These are phyloP conservation scores for Panurus biarmicus DNA, from an alignment of 2,113 vertebrate genomes.

Conservation along the genomic window DNA sequence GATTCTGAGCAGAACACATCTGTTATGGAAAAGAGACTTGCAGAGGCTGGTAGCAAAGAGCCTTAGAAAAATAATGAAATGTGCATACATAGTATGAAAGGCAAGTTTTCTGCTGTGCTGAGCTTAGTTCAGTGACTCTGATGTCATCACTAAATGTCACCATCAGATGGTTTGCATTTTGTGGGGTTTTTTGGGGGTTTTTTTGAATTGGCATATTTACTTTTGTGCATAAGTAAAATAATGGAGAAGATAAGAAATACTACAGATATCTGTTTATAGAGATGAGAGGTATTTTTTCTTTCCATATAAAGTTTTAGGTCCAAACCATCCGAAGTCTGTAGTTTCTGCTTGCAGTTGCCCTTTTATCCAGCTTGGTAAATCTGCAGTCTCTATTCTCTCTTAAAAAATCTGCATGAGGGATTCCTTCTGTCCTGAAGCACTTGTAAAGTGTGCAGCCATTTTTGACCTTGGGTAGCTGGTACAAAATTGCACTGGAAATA, in stretches of 20 bases:
- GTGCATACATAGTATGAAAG: background rate
- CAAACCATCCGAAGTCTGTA: slow-evolving; percentile 57
- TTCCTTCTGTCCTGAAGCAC: slow-evolving; percentile 62
- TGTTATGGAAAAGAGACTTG: background rate
- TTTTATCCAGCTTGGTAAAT: slow-evolving; percentile 60
- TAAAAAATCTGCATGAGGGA: slow-evolving; percentile 66
- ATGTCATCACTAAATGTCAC: background rate
- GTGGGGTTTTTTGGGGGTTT: background rate
- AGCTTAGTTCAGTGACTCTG: background rate
- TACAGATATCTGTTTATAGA: slow-evolving; percentile 21
- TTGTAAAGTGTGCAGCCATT: slow-evolving; percentile 60
- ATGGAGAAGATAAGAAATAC: slow-evolving; percentile 26
- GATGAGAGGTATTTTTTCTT: slow-evolving; percentile 63
- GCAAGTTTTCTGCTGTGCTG: background rate
- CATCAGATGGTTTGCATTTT: background rate
- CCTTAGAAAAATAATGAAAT: background rate
- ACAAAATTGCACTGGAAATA: slow-evolving; percentile 62
- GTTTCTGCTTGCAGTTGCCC: slow-evolving; percentile 64
- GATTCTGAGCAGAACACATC: background rate
- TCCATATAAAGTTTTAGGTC: slow-evolving; percentile 59
- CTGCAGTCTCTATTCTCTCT: slow-evolving; percentile 58
- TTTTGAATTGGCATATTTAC: background rate
- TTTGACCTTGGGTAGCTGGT: slow-evolving; percentile 58
- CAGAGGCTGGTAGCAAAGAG: background rate
- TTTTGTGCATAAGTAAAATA: slow-evolving; percentile 31